Evolutionary conservation across 2,888 invertebrate species (phyloP), one percentile per base, ranked within the genome.

Genomic region (Drosophila planitibia): DNA sequence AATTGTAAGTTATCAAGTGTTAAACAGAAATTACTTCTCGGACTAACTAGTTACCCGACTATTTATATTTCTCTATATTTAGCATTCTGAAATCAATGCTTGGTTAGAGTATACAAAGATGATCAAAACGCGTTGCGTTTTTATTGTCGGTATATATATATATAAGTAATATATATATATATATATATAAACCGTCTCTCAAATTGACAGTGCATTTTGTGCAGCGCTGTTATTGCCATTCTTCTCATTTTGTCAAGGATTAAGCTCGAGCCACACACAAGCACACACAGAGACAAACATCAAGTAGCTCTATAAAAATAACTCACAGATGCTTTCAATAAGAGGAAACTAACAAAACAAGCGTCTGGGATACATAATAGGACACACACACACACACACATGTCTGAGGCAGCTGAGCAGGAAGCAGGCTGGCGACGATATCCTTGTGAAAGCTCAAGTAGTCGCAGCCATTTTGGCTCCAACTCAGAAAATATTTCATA

Each of bases 291-390:
- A 37, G 39, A 41, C 22, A 33, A 25, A 51, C 30, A 70, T 73
- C 79, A 84, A 90, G 82, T 86, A 76, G 91, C 89, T 84, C 70
- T 82, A 90, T 87, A 82, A 90, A 87, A 87, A 87, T 89, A 90
- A 79, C 89, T 79, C 75, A 79, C 80, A 87, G 81, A 80, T 84
- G 80, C 89, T 79, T 83, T 74, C 82, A 85, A 87, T 76, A 55
- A 33, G 35, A 47, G 64, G 39, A 55, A 37, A 73, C 67, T 4
- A 35, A 35, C 37, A 51, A 16, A 65, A 41, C 57, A 57, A 55
- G 47, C 62, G 52, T 61, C 63, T 63, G 58, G 49, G 54, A 41
- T 51, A 82, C 57, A 79, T 74, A 67, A 67, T 80, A 61, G 33
- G 14, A 28, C 39, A 65, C 55, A 78, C 49, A 72, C 53, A n/a